Conservation (phyloP, 1,140 invertebrate genomes). For the Nephotettix cincticeps region DNA sequence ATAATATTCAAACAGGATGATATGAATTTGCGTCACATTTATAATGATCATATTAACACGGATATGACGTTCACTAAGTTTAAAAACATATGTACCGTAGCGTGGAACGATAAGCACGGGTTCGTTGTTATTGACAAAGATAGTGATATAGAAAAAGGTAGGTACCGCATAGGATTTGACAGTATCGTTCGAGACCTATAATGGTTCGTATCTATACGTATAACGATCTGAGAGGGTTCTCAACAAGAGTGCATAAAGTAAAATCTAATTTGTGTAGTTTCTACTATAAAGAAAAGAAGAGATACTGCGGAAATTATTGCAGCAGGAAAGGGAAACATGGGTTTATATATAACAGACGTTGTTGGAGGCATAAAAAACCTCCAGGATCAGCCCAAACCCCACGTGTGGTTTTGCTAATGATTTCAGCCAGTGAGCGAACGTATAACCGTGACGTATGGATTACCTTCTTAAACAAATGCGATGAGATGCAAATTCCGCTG, state of each 20-base stretch:
- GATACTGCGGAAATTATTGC: not conserved
- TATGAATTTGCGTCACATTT: slow-evolving; percentile 47
- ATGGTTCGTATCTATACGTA: not conserved
- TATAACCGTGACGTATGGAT: not conserved
- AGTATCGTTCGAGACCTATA: slow-evolving; percentile 8
- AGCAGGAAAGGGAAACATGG: not conserved
- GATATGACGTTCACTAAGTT: slow-evolving; percentile 12
- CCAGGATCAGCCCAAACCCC: not conserved
- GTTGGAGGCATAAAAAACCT: no score
- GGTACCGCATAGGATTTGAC: slow-evolving; percentile 12
- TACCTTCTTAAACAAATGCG: not conserved
- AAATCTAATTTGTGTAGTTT: not conserved
- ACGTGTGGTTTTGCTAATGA: not conserved
- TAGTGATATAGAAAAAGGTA: slow-evolving; percentile 45
- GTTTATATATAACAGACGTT: not conserved
- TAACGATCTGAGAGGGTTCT: not conserved
- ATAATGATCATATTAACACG: slow-evolving; percentile 46
- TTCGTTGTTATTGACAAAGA: slow-evolving; percentile 46
- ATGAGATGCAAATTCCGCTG: not conserved
- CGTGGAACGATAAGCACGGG: slow-evolving; percentile 45
- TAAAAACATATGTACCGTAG: not conserved
- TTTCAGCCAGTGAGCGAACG: not conserved
- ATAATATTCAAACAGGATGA: slow-evolving; percentile 48
- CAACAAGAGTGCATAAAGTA: not conserved
- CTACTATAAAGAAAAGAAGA: not conserved